Base-by-base conservation (phyloP, 1,140 invertebrate genomes). In the Drosophila novamexicana region DNA sequence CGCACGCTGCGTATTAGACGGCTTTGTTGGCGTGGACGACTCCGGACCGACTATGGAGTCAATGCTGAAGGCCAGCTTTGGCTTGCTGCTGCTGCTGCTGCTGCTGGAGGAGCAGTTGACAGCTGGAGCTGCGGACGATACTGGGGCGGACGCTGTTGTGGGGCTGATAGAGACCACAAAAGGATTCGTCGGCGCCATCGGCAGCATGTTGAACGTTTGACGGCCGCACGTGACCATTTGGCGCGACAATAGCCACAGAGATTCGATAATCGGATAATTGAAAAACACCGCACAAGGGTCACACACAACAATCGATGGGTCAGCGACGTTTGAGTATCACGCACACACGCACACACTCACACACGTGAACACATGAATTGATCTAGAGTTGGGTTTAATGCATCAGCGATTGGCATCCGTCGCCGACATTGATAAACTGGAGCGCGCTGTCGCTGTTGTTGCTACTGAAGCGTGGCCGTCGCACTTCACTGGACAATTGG, bases 21-120 rank as follows among this genome's bases (percentile, higher is more conserved):
- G 44, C 91, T 77, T 92, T 90, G 79, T 77, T 57, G 88, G 73
- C 36, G 63, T 8, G 32, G 56, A 88, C 36, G 93, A 93, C n/a
- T 47, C 58, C 3, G 73, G 71, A 64, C 97, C 97, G 53, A 98
- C 97, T 77, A 98, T 97, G 79, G 97, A 98, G 93, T 98, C 98
- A 91, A 98, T 98, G 85, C 97, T 97, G 91, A 98, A 98, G 88
- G 97, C 97, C 91, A 98, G 96, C 93, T 98, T 98, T 49, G 97
- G 97, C 94, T 97, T 98, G 66, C 40, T 64, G 76, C 49, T 40
- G 79, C 40, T 58, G 7, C 53, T 40, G 79, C 39, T 59, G 75
- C 66, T 53, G 79, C 32, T 44, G 74, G 64, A 6, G 54, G 42
- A 18, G 14, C 50, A 37, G n/a, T 14, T n/a, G 32, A 36, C 34